phyloP scores from a whole-genome alignment of 2,797 vertebrate species.

The Eleutherodactylus coqui region DNA sequence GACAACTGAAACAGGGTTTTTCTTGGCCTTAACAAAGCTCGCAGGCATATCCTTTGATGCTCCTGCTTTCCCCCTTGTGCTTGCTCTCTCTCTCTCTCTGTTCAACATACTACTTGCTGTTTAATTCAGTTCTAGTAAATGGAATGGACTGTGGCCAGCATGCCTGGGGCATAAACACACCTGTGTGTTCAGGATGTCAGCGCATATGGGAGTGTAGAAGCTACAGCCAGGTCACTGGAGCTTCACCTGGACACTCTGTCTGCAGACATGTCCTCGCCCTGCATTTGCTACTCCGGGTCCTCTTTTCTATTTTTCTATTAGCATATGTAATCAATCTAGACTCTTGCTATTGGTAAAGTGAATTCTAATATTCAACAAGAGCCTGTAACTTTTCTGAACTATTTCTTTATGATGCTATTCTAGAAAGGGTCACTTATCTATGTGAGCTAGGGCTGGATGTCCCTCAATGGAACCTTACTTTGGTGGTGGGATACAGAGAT shows the following conservation, averaged over 20 bases:
- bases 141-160: conserved; percentile 95
- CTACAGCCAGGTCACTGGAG: conserved; percentile 76
- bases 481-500: neutral
- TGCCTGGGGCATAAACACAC: conserved; percentile 99
- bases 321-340: neutral
- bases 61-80: conserved; percentile 75
- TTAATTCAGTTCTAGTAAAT: conserved; percentile 98
- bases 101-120: conserved; percentile 97
- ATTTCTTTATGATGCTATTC: neutral
- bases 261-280: neutral
- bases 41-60: conserved; percentile 94
- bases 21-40: conserved; percentile 94
- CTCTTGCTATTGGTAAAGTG: neutral
- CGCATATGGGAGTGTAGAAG: conserved; percentile 14
- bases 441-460: neutral
- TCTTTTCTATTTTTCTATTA: neutral
- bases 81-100: conserved; percentile 78
- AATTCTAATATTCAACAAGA: neutral
- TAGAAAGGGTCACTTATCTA: neutral
- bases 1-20: conserved; percentile 95
- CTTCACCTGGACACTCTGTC: conserved; percentile 76
- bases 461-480: neutral
- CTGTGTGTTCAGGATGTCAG: conserved; percentile 81
- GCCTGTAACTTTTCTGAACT: neutral
- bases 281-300: neutral